Evolutionary conservation across 1,140 invertebrate genomes (phyloP).

Genomic region (Lordiphosa stackelbergi): DNA sequence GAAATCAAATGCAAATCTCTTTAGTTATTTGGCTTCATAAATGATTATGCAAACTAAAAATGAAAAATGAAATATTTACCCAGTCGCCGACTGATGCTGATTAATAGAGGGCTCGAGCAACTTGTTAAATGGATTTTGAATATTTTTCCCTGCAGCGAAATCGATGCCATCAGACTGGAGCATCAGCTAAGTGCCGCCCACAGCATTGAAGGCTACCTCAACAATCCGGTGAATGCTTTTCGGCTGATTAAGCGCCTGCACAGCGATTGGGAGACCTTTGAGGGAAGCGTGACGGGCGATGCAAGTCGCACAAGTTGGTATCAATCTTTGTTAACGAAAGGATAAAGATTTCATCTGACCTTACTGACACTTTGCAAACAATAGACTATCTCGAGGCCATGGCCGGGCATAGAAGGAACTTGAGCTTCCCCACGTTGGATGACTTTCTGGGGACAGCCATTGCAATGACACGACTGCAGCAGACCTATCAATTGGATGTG

Average conservation of each 20-base stretch:
- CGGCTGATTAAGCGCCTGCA: constrained; percentile 95
- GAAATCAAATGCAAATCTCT: constrained; percentile 21
- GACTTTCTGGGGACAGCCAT: constrained; percentile 95
- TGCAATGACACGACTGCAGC: constrained; percentile 94
- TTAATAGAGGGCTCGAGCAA: constrained; percentile 2
- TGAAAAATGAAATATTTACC: constrained; percentile 7
- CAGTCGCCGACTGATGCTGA: constrained; percentile 1
- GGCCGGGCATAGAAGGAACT: constrained; percentile 81
- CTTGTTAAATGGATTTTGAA: constrained; percentile 14
- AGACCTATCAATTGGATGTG: constrained; percentile 96
- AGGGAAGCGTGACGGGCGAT: constrained; percentile 42
- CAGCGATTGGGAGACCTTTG: constrained; percentile 88
- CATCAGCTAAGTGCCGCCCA: constrained; percentile 84
- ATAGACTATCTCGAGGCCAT: constrained; percentile 86
- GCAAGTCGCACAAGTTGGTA: constrained; percentile 40
- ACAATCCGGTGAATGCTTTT: constrained; percentile 98
- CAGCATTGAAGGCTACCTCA: constrained; percentile 89
- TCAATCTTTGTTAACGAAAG: not conserved
- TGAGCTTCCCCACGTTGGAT: constrained; percentile 90
- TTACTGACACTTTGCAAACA: not conserved
- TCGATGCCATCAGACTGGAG: constrained; percentile 83
- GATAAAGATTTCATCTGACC: not conserved
- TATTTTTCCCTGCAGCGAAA: constrained; percentile 78
- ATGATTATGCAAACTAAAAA: constrained; percentile 35
- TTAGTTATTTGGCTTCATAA: constrained; percentile 13